Percentiles rank a stretch among this genome's conserved stretches.
Conservation (phyloP, 2,113 vertebrate genomes). For the Hypocryptadius cinnamomeus region DNA sequence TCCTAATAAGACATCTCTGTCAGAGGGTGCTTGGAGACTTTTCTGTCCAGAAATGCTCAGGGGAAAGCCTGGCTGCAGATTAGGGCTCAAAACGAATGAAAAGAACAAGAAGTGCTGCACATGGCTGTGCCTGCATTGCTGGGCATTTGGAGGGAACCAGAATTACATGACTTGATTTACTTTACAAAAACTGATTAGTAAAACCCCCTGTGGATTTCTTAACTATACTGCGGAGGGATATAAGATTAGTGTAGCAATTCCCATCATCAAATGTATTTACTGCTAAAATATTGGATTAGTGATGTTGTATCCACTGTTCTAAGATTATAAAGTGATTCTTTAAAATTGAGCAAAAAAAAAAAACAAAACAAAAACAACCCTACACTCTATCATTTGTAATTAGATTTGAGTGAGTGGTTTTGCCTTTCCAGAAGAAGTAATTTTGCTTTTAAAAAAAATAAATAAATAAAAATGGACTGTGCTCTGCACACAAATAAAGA, state of each 20-base stretch:
- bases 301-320: constrained; percentile 65
- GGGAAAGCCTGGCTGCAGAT: not conserved
- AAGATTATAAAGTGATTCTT: constrained; percentile 66
- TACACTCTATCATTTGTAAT: constrained; percentile 43
- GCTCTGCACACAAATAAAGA: not conserved
- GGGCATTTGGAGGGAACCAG: constrained; percentile 7
- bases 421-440: not conserved
- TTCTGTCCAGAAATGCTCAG: not conserved
- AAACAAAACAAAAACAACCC: not conserved
- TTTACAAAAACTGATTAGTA: constrained; percentile 62
- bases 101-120: not conserved
- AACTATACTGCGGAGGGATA: constrained; percentile 54
- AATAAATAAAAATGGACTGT: not conserved
- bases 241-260: constrained; percentile 64
- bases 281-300: constrained; percentile 67
- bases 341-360: constrained; percentile 41
- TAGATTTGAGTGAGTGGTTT: constrained; percentile 32
- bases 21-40: not conserved
- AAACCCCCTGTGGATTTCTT: constrained; percentile 59
- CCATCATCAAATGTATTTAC: constrained; percentile 66
- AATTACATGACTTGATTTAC: constrained; percentile 61
- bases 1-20: not conserved
- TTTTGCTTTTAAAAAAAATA: not conserved
- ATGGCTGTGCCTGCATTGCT: not conserved
- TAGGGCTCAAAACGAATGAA: not conserved